phyloP scores from a whole-genome alignment of 2,888 invertebrate species.

The Cryptops parisi region DNA sequence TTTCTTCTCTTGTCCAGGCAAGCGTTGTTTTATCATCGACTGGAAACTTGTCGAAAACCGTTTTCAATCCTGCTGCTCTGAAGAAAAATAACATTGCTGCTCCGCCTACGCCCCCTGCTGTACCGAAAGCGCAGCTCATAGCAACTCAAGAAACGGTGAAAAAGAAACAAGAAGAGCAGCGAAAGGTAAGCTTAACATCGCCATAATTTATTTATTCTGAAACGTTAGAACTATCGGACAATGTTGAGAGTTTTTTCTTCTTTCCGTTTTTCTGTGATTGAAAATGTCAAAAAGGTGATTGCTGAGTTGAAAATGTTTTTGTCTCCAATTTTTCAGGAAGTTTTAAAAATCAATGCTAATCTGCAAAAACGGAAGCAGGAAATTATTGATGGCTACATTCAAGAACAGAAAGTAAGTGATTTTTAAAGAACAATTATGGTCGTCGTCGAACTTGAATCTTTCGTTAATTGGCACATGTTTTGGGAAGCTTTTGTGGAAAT shows the following conservation, averaged over 20 bases:
- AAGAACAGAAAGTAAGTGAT: conserved; percentile 53
- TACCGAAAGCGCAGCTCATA: conserved; percentile 32
- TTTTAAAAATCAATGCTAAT: conserved; percentile 60
- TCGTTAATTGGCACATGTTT: too few species aligned
- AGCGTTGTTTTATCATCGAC: conserved; percentile 25
- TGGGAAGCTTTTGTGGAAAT: too few species aligned
- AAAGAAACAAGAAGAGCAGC: conserved; percentile 57
- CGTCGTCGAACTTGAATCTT: too few species aligned
- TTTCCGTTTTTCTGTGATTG: conserved; percentile 12
- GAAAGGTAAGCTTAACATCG: conserved; percentile 43
- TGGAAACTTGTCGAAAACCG: conserved; percentile 36
- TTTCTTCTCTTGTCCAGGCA: conserved; percentile 10
- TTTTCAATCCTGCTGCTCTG: conserved; percentile 35
- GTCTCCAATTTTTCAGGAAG: too few species aligned
- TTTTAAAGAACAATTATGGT: not conserved
- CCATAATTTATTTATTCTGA: too few species aligned
- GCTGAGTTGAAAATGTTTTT: too few species aligned
- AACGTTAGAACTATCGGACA: too few species aligned
- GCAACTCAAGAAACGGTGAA: conserved; percentile 52
- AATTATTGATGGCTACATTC: conserved; percentile 72
- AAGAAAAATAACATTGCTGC: conserved; percentile 24
- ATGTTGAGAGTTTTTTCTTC: not conserved
- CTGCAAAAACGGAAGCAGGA: conserved; percentile 72
- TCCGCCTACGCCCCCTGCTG: not conserved
- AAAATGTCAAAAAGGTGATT: not conserved